Base-by-base conservation (phyloP, 2,888 invertebrate genomes). In the Dryocosmus kuriphilus region DNA sequence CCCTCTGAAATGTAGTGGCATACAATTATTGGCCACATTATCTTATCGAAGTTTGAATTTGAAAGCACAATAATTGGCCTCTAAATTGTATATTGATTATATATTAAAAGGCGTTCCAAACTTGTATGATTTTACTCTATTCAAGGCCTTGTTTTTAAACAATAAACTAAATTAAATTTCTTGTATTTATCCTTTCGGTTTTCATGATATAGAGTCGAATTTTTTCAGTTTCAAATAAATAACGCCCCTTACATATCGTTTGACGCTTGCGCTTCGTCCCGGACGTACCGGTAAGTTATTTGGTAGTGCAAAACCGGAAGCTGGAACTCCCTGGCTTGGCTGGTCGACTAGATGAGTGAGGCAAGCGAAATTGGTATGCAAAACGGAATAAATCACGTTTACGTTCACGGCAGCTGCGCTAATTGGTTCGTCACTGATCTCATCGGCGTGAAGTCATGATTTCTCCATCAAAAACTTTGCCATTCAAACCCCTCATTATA, bases 381-480 rank as follows among this genome's bases (percentile, higher is more conserved):
- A 87, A 89, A 86, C 82, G 84, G 83, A 84, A 89, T 89, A 88
- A 89, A 89, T 89, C 88, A 88, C 86, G 86, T 86, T 86, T 85
- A 86, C 84, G 88, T 87, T 83, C 83, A 83, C 84, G 84, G 84
- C 89, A 89, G 89, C 86, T 87, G 88, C 83, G 84, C 84, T 84
- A 86, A 89, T 88, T 88, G 84, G 85, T 87, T 87, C 85, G 83
- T 88, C 86, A 84, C 84, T 84, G 83, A 73, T 30, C 51, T 55
- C 46, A 71, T 75, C 67, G 65, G 51, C 76, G 61, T 71, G 22
- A 24, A 62, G 78, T 67, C 67, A 71, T 75, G 41, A 71, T 30
- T 71, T 71, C 35, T 57, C 60, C 41, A 30, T 27, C 32, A 76
- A 27, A 57, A 75, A 75, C 65, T 78, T 51, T n/a, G 16, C 8